phyloP scores from a whole-genome alignment of 2,888 invertebrate species.

The Nebria salina region DNA sequence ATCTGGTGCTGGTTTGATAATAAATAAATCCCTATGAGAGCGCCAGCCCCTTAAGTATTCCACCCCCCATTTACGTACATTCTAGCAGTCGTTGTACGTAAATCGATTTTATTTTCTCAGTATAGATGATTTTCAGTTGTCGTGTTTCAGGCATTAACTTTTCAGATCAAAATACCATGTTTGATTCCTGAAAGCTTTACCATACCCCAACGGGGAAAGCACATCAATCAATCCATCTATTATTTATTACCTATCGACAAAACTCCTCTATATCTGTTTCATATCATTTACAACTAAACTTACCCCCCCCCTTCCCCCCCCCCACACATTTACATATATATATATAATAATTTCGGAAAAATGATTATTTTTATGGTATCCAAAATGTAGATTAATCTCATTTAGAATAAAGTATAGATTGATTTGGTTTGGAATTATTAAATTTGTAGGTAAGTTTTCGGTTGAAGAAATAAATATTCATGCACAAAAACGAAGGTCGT shows the following conservation, averaged over 20 bases:
- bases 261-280: neutral
- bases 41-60: neutral
- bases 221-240: neutral
- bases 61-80: neutral
- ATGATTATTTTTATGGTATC: no score
- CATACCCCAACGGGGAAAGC: neutral
- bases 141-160: neutral
- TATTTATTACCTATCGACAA: neutral
- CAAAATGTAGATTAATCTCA: no score
- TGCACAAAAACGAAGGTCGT: neutral
- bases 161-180: neutral
- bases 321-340: neutral
- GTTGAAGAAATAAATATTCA: no score
- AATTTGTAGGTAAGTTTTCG: no score
- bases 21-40: neutral
- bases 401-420: neutral
- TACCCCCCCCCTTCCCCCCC: neutral
- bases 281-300: neutral
- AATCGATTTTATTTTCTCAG: neutral
- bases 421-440: no score
- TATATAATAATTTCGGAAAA: no score
- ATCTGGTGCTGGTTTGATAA: neutral
- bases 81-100: neutral
- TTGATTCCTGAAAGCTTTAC: neutral
- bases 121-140: constrained; percentile 1